Evolutionary conservation across 2,888 invertebrate genomes (phyloP), one percentile per base, ranked within the genome.

Genomic region (Agrochola lota): DNA sequence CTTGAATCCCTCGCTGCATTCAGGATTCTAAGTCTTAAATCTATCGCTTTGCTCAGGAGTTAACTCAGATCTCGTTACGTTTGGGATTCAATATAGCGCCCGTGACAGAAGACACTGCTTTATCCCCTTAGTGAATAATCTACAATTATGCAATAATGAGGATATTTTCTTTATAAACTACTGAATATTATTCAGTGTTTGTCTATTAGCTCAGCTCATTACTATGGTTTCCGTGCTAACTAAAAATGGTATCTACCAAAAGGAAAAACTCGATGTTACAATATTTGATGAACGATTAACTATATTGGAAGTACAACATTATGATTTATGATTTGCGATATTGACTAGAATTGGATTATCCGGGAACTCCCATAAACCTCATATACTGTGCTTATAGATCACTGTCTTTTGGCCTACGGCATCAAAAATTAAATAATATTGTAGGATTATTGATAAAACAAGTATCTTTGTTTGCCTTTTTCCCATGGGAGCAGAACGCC

Each of bases 231-330:
- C 3, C 1, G 30, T 59, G 66, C 57, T 77, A 77, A 73, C 23
- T 59, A n/a, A 26, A 70, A 11, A 46, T 46, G 46, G 23, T 64
- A 62, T 23, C 12, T 60, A 70, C 60, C 77, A 55, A 68, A n/a
- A 46, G 60, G 75, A 57, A 66, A 74, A 71, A 57, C 64, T 74
- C 40, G 68, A 63, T 64, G 55, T 43, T 23, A 49, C 46, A 82
- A 82, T 83, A 78, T 83, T 82, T 82, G 60, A 35, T 35, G 11
- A 26, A 17, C 7, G 40, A 71, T 78, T 60, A 81, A 52, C 20
- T 17, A 0, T 59, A 77, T 77, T 73, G 23, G 35, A 62, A 78
- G 52, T 55, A 70, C 40, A 62, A 57, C 57, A 63, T 52, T 43
- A 17, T 70, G 3, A 66, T 71, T 52, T 43, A 17, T 70, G 3